phyloP scores from a whole-genome alignment of 2,888 invertebrate genomes.

The Limnephilus lunatus region DNA sequence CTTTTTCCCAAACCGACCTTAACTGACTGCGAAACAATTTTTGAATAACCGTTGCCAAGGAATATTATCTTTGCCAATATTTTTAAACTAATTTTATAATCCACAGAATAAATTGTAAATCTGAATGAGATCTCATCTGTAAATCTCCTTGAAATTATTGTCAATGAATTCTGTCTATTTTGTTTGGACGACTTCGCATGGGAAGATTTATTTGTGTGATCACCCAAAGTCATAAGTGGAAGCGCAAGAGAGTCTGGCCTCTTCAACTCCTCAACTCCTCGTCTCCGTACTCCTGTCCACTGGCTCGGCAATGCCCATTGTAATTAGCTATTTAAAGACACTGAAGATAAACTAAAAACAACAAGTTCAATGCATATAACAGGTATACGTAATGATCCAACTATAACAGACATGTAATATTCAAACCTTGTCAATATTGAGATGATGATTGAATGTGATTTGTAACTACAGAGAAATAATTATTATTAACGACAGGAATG shows the following conservation, averaged over 20 bases:
- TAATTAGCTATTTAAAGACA: slow-evolving; percentile 41
- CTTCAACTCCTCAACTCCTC: neutral
- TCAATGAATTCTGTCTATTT: neutral
- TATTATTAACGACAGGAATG: slow-evolving; percentile 66
- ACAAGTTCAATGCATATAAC: slow-evolving; percentile 44
- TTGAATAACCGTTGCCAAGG: neutral
- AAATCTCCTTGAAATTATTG: neutral
- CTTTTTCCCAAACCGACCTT: slow-evolving; percentile 45
- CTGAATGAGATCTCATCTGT: neutral
- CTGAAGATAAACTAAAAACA: slow-evolving; percentile 46
- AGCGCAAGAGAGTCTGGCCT: neutral
- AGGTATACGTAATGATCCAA: slow-evolving; percentile 53
- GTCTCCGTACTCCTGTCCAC: neutral
- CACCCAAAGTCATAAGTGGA: slow-evolving; percentile 26
- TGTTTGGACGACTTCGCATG: neutral
- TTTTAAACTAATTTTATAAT: neutral
- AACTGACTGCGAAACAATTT: neutral
- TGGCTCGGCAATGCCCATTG: slow-evolving; percentile 10
- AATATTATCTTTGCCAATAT: neutral
- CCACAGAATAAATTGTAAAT: neutral
- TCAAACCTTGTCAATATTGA: slow-evolving; percentile 58
- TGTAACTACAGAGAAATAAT: slow-evolving; percentile 56
- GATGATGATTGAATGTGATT: slow-evolving; percentile 56
- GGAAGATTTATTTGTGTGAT: neutral
- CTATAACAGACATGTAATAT: slow-evolving; percentile 48